A percentile compares a stretch with the other conserved stretches of the same genome.
Conservation (phyloP, 2,113 vertebrate genomes). For the Siniperca chuatsi region DNA sequence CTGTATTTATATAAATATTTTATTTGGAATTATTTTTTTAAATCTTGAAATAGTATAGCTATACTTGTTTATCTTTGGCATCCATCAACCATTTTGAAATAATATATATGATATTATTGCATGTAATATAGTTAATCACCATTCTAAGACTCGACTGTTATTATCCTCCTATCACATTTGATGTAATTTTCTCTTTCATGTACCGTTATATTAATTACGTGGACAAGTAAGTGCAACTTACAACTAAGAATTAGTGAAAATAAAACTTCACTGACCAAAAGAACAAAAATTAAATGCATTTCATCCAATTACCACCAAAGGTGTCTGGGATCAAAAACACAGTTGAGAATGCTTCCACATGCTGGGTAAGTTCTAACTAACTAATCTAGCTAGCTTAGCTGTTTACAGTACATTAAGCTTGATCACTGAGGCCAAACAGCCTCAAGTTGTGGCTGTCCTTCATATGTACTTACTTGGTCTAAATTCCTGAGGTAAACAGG, state of each 20-base stretch:
- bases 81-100: background rate
- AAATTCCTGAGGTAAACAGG: background rate
- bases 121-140: background rate
- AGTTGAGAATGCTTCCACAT: background rate
- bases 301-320: background rate
- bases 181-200: background rate
- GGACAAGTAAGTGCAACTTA: background rate
- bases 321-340: background rate
- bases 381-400: background rate
- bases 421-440: background rate
- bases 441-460: background rate
- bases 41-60: background rate
- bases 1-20: background rate
- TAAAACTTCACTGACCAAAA: background rate
- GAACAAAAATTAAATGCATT: background rate
- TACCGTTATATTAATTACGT: background rate
- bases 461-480: no score
- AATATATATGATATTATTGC: background rate
- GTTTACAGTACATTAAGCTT: background rate
- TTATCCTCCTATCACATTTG: no score
- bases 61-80: background rate
- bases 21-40: background rate
- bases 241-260: background rate
- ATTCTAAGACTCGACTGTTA: background rate
- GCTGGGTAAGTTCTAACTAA: background rate